Conservation (phyloP, 2,888 invertebrate genomes). For the Euphydryas editha region DNA sequence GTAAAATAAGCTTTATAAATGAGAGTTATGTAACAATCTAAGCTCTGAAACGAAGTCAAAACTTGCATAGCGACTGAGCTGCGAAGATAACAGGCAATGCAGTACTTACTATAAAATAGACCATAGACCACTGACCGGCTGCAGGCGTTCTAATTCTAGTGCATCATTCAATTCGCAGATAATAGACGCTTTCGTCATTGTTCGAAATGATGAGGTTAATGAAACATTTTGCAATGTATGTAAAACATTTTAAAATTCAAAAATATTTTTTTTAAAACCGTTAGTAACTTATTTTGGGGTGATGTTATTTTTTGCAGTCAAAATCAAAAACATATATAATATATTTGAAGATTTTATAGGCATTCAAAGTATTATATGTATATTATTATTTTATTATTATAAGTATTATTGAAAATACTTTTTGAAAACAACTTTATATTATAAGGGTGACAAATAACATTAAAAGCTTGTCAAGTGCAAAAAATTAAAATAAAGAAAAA, state of each 20-base stretch:
- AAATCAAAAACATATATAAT: too few species aligned
- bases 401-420: too few species aligned
- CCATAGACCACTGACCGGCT: conserved; percentile 48
- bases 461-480: too few species aligned
- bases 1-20: neutral
- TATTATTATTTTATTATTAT: too few species aligned
- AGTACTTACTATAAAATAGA: conserved; percentile 48
- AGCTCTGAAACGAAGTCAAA: conserved; percentile 9
- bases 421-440: too few species aligned
- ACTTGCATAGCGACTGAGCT: conserved; percentile 39
- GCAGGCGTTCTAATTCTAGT: conserved; percentile 37
- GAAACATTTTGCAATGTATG: neutral
- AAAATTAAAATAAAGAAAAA: too few species aligned
- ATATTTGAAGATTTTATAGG: too few species aligned
- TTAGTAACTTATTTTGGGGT: too few species aligned
- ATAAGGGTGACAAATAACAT: too few species aligned
- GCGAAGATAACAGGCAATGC: conserved; percentile 48
- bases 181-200: conserved; percentile 29
- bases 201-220: conserved; percentile 18
- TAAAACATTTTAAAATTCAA: neutral
- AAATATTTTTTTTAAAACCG: neutral
- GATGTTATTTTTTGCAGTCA: too few species aligned
- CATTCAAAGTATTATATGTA: too few species aligned
- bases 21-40: neutral
- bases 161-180: conserved; percentile 27